Evolutionary conservation across 2,888 invertebrate genomes (phyloP).

Genomic region (Rhyacophila evoluta): DNA sequence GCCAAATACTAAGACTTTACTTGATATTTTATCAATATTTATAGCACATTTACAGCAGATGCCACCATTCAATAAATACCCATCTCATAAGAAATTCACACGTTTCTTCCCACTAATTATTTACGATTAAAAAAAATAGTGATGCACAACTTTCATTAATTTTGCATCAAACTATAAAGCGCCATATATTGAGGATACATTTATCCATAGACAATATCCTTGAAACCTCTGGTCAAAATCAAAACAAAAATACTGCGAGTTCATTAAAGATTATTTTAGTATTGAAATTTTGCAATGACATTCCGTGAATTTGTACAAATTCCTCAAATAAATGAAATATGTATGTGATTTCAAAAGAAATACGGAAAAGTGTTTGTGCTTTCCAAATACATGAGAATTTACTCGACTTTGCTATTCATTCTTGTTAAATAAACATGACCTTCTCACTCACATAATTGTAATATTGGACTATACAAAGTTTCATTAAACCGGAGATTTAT

Average conservation of each 20-base stretch:
- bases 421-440: too few relatives aligned
- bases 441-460: too few relatives aligned
- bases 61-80: background rate
- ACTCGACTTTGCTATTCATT: background rate
- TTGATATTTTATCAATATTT: background rate
- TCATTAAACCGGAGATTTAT: background rate
- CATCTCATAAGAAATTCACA: constrained; percentile 17
- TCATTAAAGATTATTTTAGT: background rate
- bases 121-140: background rate
- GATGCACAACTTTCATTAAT: background rate
- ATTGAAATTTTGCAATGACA: background rate
- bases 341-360: background rate
- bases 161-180: constrained; percentile 6
- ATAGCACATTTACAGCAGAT: constrained; percentile 22
- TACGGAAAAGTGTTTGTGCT: background rate
- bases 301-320: background rate
- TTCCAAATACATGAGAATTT: background rate
- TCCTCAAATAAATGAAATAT: background rate
- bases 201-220: background rate
- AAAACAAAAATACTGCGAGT: background rate
- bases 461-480: too few relatives aligned
- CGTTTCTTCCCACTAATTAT: background rate
- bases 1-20: constrained; percentile 13
- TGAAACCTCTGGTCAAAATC: background rate
- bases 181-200: background rate